A percentile compares a stretch with the other conserved stretches of the same genome.
Conservation (phyloP, 2,888 invertebrate species). For the Laothoe populi region DNA sequence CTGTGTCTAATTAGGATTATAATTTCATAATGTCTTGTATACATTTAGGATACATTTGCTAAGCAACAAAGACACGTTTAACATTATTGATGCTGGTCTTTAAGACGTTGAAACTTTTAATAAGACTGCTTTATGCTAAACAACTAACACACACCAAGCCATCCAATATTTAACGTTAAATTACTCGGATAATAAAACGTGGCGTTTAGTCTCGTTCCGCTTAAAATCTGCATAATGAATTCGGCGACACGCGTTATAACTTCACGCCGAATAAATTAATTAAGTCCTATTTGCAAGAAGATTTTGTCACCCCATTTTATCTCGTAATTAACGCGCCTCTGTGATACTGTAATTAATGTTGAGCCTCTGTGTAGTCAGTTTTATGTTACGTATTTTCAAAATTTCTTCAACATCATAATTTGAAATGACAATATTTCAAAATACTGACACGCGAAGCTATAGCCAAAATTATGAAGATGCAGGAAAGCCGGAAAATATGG, state of each 20-base stretch:
- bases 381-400: neutral
- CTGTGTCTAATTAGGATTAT: too few relatives aligned
- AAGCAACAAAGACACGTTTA: neutral
- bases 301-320: constrained; percentile 54
- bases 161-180: constrained; percentile 28
- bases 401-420: neutral
- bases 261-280: constrained; percentile 73
- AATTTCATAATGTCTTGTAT: too few relatives aligned
- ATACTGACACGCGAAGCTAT: neutral
- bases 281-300: constrained; percentile 64
- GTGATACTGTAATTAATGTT: constrained; percentile 44
- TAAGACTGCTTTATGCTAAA: neutral
- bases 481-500: neutral
- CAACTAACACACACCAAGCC: constrained; percentile 19
- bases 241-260: constrained; percentile 72
- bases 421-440: neutral
- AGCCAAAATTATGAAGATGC: neutral
- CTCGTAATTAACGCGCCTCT: constrained; percentile 43
- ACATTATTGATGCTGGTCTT: neutral
- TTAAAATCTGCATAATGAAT: constrained; percentile 71
- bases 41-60: too few relatives aligned
- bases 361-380: constrained; percentile 33
- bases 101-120: neutral
- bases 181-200: constrained; percentile 41
- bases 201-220: constrained; percentile 50